Conservation (phyloP, 2,797 vertebrate species). For the Carcharodon carcharias region DNA sequence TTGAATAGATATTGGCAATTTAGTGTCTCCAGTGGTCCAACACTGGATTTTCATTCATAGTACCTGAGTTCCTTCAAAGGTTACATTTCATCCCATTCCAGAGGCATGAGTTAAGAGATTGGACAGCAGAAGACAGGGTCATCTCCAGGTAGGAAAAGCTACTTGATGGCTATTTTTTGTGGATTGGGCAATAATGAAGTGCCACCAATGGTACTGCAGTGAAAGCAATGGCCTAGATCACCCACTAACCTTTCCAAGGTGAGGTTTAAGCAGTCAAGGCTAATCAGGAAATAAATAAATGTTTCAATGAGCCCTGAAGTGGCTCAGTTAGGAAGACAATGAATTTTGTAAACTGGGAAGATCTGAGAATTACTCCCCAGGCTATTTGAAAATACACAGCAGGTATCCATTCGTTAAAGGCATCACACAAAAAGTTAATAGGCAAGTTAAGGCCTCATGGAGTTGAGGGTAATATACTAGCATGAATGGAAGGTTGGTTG, state of each 20-base stretch:
- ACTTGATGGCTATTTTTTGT: neutral
- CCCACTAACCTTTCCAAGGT: neutral
- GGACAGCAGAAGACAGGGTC: neutral
- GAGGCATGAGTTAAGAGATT: neutral
- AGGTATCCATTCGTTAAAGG: neutral
- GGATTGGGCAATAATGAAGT: neutral
- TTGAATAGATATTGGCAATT: neutral
- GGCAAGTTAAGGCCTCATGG: neutral
- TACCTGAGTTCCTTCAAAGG: neutral
- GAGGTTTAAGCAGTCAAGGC: neutral
- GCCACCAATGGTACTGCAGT: neutral
- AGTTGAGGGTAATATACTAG: neutral
- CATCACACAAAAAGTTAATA: neutral
- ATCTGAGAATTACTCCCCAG: neutral
- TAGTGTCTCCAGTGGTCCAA: neutral
- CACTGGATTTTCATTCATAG: too few species aligned
- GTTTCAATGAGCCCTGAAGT: neutral
- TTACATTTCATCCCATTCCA: neutral
- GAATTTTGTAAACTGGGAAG: neutral
- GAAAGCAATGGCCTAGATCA: neutral
- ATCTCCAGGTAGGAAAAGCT: neutral
- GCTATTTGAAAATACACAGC: neutral
- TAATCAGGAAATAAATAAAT: neutral
- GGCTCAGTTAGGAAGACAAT: neutral
- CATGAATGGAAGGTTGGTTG: neutral